phyloP scores from a whole-genome alignment of 2,888 invertebrate genomes.

The Sisyra terminalis region DNA sequence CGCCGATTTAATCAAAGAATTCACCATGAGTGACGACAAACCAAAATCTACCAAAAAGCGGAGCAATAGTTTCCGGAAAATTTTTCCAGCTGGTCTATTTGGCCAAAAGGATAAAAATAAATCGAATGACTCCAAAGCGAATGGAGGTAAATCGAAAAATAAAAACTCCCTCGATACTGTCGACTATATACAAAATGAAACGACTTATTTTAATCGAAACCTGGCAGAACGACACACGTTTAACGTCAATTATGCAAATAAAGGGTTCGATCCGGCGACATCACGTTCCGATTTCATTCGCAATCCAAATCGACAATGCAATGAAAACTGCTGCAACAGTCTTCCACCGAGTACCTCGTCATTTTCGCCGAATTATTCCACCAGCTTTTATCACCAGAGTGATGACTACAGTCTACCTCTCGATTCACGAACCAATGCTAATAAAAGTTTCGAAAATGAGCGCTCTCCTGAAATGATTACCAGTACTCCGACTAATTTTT shows the following conservation, averaged over 20 bases:
- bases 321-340: background rate
- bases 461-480: background rate
- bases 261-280: background rate
- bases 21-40: conserved; percentile 19
- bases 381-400: background rate
- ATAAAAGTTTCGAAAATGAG: background rate
- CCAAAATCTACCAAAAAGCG: conserved; percentile 19
- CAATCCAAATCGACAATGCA: too few relatives aligned
- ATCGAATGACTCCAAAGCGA: conserved; percentile 21
- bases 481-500: conserved; percentile 3
- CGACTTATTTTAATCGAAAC: conserved; percentile 3
- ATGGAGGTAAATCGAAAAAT: conserved; percentile 14
- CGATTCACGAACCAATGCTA: background rate
- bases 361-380: background rate
- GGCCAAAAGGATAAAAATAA: conserved; percentile 24
- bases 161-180: conserved; percentile 19
- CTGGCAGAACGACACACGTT: conserved; percentile 2
- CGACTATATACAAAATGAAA: conserved; percentile 12
- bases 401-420: conserved; percentile 5
- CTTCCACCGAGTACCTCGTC: too few relatives aligned
- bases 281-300: background rate
- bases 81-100: conserved; percentile 16
- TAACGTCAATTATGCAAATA: background rate
- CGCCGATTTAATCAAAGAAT: conserved; percentile 20
- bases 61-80: conserved; percentile 21